These are phyloP conservation scores for Hippocampus mohnikei DNA, from an alignment of 2,113 vertebrate species.

Conservation along the genomic window DNA sequence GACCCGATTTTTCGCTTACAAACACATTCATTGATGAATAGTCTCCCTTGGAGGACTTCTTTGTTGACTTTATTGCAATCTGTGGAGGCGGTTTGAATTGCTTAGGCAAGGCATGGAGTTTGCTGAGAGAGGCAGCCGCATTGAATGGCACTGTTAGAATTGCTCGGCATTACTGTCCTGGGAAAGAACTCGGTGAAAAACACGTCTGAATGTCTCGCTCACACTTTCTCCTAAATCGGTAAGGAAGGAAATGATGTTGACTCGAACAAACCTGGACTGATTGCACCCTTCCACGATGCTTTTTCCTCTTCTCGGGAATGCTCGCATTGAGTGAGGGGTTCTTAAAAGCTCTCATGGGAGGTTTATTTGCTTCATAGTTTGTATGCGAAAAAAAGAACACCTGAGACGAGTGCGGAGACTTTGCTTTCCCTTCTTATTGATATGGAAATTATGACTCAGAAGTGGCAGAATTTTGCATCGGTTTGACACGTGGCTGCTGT, in stretches of 20 bases:
- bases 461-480: constrained; percentile 22
- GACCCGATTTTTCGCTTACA: constrained; percentile 40
- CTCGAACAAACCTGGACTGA: constrained; percentile 72
- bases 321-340: constrained; percentile 54
- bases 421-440: constrained; percentile 53
- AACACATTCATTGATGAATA: constrained; percentile 62
- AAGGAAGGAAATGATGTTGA: constrained; percentile 69
- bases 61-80: constrained; percentile 62
- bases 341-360: constrained; percentile 47
- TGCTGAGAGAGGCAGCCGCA: constrained; percentile 61
- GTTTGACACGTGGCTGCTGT: constrained; percentile 36
- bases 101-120: constrained; percentile 68
- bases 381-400: constrained; percentile 53
- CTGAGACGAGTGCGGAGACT: constrained; percentile 57
- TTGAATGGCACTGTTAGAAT: constrained; percentile 65
- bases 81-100: constrained; percentile 61
- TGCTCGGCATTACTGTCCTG: constrained; percentile 65
- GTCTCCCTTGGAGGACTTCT: constrained; percentile 59
- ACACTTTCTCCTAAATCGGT: constrained; percentile 52
- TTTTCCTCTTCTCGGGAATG: constrained; percentile 57
- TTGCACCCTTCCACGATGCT: constrained; percentile 64
- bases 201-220: constrained; percentile 62
- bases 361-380: constrained; percentile 49
- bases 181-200: constrained; percentile 59
- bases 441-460: constrained; percentile 59